phyloP scores from a whole-genome alignment of 2,888 invertebrate species.

The Ecliptopera silaceata region DNA sequence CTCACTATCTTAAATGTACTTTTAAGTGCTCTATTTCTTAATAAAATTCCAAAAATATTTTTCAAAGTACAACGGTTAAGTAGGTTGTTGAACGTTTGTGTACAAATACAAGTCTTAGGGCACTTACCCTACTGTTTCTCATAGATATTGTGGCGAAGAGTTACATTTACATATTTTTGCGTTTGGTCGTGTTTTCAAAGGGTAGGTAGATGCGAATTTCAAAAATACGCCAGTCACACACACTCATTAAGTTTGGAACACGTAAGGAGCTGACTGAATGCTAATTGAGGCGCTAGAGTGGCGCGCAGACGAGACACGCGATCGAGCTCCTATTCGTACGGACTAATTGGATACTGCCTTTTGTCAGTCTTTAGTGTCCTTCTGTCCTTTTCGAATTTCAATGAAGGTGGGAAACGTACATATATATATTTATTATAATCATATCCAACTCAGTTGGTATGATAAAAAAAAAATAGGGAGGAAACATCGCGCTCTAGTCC shows the following conservation, averaged over 20 bases:
- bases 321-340: constrained; percentile 1
- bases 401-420: neutral
- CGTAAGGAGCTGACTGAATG: constrained; percentile 75
- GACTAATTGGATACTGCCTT: constrained; percentile 12
- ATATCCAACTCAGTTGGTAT: too few relatives aligned
- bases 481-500: too few relatives aligned
- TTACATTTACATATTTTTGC: constrained; percentile 75
- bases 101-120: neutral
- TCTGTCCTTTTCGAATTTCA: neutral
- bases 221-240: constrained; percentile 65
- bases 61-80: too few relatives aligned
- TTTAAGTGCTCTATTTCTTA: too few relatives aligned
- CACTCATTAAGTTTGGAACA: constrained; percentile 79
- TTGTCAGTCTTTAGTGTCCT: neutral
- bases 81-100: too few relatives aligned
- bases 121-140: neutral
- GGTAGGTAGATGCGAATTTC: constrained; percentile 58
- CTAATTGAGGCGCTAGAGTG: constrained; percentile 67
- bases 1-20: too few relatives aligned
- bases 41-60: too few relatives aligned
- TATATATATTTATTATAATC: too few relatives aligned
- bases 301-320: constrained; percentile 49
- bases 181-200: constrained; percentile 69
- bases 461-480: too few relatives aligned
- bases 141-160: constrained; percentile 14